Evolutionary conservation across 2,797 vertebrate genomes (phyloP), one percentile per base, ranked within the genome.

Genomic region (Hippoglossus hippoglossus): DNA sequence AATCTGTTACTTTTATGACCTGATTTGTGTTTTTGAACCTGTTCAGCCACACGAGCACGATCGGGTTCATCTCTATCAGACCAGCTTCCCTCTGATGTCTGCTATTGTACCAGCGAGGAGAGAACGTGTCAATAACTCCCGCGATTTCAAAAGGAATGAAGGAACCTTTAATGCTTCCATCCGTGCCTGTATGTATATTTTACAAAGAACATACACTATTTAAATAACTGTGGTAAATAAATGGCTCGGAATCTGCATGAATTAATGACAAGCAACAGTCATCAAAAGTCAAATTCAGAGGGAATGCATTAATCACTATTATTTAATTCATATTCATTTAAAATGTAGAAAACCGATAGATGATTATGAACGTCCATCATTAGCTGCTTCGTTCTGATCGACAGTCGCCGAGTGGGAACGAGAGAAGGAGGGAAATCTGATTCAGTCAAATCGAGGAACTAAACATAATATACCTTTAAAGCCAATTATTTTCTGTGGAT

Each of bases 231-330:
- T 61, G 54, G 50, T 74, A 85, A 86, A 90, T 87, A 84, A 87
- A 75, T 86, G 75, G 62, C 75, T 81, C 67, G 2, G 65, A 84
- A 84, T 89, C 81, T 79, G 74, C 81, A 82, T 93, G 64, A 93
- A 93, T 94, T 90, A 93, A 90, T 86, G 74, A 93, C 67, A 73
- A 86, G 86, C 86, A 79, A 81, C 82, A 73, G 70, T 34, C 77
- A 91, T 93, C 80, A 92, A 90, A 91, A 84, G 66, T 78, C 63
- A 61, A 65, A 89, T 90, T 92, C 87, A 94, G 93, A 93, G 77
- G 56, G 93, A 93, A 94, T 92, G 47, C 69, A 94, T 93, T 91
- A 91, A 93, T 94, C 75, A 7, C 69, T 86, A 92, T 91, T 93
- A 90, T 92, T 89, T 93, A 89, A 94, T 94, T 93, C 78, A 94